A percentile compares a stretch with the other conserved stretches of the same genome.
Conservation (phyloP, 2,888 invertebrate genomes). For the Deilephila porcellus region DNA sequence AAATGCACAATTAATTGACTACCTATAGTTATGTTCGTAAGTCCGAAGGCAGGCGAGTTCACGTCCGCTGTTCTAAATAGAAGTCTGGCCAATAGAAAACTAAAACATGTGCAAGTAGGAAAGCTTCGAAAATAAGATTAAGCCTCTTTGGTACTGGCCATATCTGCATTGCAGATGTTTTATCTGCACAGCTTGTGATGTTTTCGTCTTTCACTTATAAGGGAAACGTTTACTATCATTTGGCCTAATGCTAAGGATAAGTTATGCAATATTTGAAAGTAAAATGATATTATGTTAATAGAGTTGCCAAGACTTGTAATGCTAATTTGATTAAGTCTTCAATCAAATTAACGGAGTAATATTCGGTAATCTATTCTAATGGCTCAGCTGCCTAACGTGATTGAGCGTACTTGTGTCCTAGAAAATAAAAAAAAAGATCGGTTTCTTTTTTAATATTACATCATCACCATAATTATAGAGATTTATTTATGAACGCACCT, state of each 20-base stretch:
- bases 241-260: background rate
- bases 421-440: background rate
- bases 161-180: constrained; percentile 29
- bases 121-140: constrained; percentile 10
- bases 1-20: too few relatives aligned
- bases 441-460: background rate
- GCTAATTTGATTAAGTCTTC: too few relatives aligned
- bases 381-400: too few relatives aligned
- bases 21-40: too few relatives aligned
- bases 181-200: constrained; percentile 30
- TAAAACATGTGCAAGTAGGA: background rate
- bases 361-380: too few relatives aligned
- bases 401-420: background rate
- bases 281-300: too few relatives aligned
- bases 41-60: background rate
- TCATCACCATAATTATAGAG: background rate
- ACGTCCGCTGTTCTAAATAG: background rate
- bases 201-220: background rate
- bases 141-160: background rate
- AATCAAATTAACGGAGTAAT: too few relatives aligned
- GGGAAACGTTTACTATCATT: background rate
- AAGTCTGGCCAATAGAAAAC: constrained; percentile 5
- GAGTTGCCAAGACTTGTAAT: too few relatives aligned
- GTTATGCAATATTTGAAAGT: too few relatives aligned
- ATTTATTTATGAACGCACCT: background rate